Evolutionary conservation across 1,140 invertebrate genomes (phyloP), one percentile per base, ranked within the genome.

Genomic region (Oryctes rhinoceros): DNA sequence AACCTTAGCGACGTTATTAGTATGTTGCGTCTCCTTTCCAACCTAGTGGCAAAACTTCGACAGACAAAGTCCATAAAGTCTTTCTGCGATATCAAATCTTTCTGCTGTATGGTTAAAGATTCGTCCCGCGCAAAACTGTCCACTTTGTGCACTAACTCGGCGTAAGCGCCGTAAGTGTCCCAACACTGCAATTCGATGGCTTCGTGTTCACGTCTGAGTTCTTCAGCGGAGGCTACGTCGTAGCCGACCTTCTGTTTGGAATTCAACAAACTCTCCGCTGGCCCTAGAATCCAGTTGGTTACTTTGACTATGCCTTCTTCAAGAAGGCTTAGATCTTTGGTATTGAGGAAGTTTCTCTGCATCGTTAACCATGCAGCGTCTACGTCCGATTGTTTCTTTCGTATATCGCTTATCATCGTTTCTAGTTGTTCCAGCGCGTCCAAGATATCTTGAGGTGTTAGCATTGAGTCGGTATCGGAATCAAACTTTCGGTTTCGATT

Each of bases 61-160:
- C 93, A 94, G 0, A 95, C 92, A 81, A 94, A 95, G 87, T 96
- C 93, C 94, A 96, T 95, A 84, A 94, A 94, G 83, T 94, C 93
- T 81, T 91, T 89, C 80, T 94, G 93, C 0, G 91, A 92, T 13
- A 91, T 88, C 6, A 94, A 84, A 85, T 93, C 92, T 84, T 87
- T 88, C 49, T 86, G 86, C n/a, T 86, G 85, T 37, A 65, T 47
- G 1, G 82, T 80, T 79, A 91, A 88, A 1, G 89, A 88, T 39
- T 91, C 90, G 20, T 89, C 88, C 59, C 87, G 88, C 1, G 89
- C 85, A 9, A 93, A 86, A 39, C 85, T 87, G 65, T 93, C 91
- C 30, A 94, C 91, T 86, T 92, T 92, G 84, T 95, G 93, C 1
- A 94, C 88, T 44, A 95, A 81, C 85, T 95, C 93, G 0, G 94